Percentiles rank a stretch among this genome's conserved stretches.
These are phyloP conservation scores for Neomorphus geoffroyi DNA, from an alignment of 2,797 vertebrate genomes.

Conservation along the genomic window DNA sequence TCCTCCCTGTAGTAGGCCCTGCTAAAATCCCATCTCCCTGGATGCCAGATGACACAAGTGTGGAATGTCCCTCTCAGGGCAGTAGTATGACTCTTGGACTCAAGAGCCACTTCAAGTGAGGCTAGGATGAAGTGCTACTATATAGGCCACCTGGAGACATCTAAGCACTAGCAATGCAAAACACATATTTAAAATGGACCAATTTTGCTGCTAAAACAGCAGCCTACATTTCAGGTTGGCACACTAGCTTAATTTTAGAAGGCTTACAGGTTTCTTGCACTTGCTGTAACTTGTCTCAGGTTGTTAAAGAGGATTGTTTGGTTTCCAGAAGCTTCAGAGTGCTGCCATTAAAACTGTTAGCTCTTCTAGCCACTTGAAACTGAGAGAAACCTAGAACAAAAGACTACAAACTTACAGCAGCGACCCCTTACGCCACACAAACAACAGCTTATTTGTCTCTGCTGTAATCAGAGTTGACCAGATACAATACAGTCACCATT, in stretches of 20 bases:
- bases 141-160: background rate
- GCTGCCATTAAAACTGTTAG: constrained; percentile 32
- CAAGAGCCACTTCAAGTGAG: background rate
- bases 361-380: background rate
- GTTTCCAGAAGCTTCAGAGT: constrained; percentile 53
- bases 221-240: constrained; percentile 65
- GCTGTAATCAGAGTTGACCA: background rate
- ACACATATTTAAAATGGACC: constrained; percentile 2
- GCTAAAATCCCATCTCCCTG: background rate
- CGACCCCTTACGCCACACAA: background rate
- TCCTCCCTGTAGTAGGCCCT: background rate
- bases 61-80: background rate
- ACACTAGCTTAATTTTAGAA: constrained; percentile 65
- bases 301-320: constrained; percentile 34
- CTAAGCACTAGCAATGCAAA: constrained; percentile 29
- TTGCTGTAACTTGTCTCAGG: constrained; percentile 55
- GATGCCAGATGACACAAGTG: background rate
- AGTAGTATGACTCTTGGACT: background rate
- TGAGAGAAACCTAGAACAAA: background rate
- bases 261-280: constrained; percentile 59
- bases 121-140: background rate
- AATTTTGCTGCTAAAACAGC: constrained; percentile 35
- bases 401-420: background rate
- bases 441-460: background rate
- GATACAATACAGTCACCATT: background rate